Evolutionary conservation across 37 sponge, comb jelly and placozoan genomes (phyloP), one percentile per base, ranked within the genome.

Genomic region (Halichondria panicea): DNA sequence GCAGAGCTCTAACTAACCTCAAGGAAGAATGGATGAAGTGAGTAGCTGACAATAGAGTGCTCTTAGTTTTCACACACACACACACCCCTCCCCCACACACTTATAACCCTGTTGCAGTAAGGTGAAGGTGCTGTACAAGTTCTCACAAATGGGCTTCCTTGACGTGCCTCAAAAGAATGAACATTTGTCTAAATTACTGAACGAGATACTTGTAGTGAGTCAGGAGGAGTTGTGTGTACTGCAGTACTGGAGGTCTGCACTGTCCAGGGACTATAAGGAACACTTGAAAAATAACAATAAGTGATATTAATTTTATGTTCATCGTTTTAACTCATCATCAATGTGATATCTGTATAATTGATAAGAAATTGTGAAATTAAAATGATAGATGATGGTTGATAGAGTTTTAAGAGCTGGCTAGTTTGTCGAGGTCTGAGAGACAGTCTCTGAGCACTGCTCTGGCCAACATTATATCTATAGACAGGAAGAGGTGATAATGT

Each of bases 11-110:
- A 55, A 12, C 30, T 3, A 55, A 69, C 11, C 68, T 83, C 43
- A 92, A 92, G 81, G 73, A 78, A 9, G 91, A 91, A 61, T 91
- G 91, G 91, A 75, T 91, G 70, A 78, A 77, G 89, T 89, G 55
- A 81, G 81, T 55, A 36, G 13, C 40, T 74, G 2, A 8, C 12
- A 65, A 18, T 27, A 40, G 30, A 22, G 64, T 24, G n/a, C n/a
- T n/a, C n/a, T n/a, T n/a, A n/a, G n/a, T n/a, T n/a, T n/a, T n/a
- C n/a, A 67, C 69, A 41, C 21, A 33, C 56, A 25, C 55, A 54
- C 50, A 48, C 50, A 48, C 50, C n/a, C 9, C 50, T 18, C 50
- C 9, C 50, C 9, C 50, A 48, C 50, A 48, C 28, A 42, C 44
- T n/a, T 31, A 41, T 11, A 60, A 8, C 19, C 2, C 0, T 24